phyloP scores from a whole-genome alignment of 2,113 vertebrate genomes.

The Perccottus glenii region DNA sequence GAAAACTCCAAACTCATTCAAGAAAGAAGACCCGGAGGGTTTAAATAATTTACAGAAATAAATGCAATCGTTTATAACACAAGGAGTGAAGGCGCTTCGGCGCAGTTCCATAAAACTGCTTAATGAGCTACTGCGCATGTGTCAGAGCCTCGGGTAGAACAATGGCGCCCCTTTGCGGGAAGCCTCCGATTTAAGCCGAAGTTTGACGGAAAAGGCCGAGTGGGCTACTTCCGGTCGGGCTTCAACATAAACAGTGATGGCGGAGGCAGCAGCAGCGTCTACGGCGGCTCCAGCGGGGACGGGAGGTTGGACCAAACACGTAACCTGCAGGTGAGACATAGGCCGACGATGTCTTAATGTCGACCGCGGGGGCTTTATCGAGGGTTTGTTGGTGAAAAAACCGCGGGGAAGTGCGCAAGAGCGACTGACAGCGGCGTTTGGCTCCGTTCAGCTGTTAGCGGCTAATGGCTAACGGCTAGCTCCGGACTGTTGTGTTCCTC shows the following conservation, averaged over 20 bases:
- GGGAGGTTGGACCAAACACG: slow-evolving; percentile 85
- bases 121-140: too few species aligned
- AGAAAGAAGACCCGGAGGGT: too few species aligned
- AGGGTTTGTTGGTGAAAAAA: background rate
- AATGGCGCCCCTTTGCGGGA: too few species aligned
- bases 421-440: slow-evolving; percentile 34
- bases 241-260: slow-evolving; percentile 87
- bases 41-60: too few species aligned
- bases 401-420: background rate
- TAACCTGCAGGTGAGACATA: slow-evolving; percentile 80
- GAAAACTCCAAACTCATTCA: too few species aligned
- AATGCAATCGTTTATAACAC: too few species aligned
- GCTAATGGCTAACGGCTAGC: slow-evolving; percentile 39
- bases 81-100: too few species aligned
- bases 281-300: slow-evolving; percentile 72
- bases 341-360: fast-evolving
- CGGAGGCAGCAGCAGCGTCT: slow-evolving; percentile 83
- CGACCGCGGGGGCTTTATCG: background rate
- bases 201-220: slow-evolving; percentile 39
- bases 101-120: too few species aligned
- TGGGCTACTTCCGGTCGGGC: slow-evolving; percentile 81
- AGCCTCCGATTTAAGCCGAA: background rate
- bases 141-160: too few species aligned
- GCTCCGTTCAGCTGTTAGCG: slow-evolving; percentile 48
- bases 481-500: slow-evolving; percentile 19